Percentiles rank a stretch among this genome's conserved stretches.
These are phyloP conservation scores for Gulo gulo DNA, from an alignment of 2,113 vertebrate genomes.

Conservation along the genomic window DNA sequence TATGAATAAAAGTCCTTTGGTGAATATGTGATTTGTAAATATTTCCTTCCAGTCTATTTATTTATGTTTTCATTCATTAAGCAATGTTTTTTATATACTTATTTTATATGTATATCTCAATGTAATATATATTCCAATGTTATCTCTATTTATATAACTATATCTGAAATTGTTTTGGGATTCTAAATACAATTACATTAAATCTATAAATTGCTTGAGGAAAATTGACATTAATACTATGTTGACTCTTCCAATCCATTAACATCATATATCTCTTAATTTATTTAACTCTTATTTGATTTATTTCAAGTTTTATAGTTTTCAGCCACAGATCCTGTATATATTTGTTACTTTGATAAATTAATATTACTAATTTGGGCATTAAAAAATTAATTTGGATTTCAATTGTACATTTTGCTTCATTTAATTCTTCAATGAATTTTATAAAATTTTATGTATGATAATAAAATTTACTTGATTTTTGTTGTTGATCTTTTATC, in stretches of 20 bases:
- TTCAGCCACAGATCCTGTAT: not conserved
- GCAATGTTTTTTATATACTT: not conserved
- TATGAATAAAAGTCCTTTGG: not conserved
- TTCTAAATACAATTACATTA: not conserved
- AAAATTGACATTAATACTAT: not conserved
- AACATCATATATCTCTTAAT: not conserved
- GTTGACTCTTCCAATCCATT: not conserved
- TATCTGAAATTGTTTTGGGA: not conserved
- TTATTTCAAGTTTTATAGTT: not conserved
- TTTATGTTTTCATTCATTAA: not conserved
- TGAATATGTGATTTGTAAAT: not conserved
- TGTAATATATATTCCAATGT: not conserved
- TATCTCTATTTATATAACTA: not conserved
- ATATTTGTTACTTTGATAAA: not conserved
- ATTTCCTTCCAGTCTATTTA: not conserved
- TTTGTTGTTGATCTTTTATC: not conserved
- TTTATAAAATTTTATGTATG: not conserved
- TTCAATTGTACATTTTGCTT: not conserved
- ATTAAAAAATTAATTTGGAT: not conserved
- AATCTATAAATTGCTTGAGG: not conserved
- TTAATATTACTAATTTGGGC: not conserved
- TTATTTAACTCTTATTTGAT: not conserved
- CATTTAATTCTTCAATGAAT: not conserved
- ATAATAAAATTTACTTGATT: not conserved
- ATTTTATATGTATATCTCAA: not conserved